phyloP scores from a whole-genome alignment of 2,888 invertebrate genomes.

The Epirrhoe tristata region DNA sequence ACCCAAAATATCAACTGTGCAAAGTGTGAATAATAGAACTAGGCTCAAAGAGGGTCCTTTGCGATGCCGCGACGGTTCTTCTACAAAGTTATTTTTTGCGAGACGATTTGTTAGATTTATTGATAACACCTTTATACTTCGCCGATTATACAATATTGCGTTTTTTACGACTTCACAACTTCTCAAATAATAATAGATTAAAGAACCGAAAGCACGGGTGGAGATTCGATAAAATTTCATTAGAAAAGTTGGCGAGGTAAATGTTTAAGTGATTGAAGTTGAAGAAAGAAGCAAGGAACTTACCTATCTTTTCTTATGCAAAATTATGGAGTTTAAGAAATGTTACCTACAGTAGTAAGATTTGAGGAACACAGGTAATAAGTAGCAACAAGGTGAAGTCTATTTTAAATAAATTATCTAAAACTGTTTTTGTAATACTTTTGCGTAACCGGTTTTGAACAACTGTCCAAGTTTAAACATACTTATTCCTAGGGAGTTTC shows the following conservation, averaged over 20 bases:
- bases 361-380: no score
- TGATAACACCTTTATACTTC: constrained; percentile 42
- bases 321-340: no score
- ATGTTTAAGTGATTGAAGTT: constrained; percentile 50
- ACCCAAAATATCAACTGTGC: constrained; percentile 69
- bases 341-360: no score
- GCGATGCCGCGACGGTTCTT: constrained; percentile 57
- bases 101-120: constrained; percentile 59
- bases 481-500: no score
- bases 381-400: no score
- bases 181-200: constrained; percentile 29
- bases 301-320: no score
- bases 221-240: constrained; percentile 34
- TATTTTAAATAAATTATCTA: no score
- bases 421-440: no score
- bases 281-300: constrained; percentile 58
- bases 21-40: constrained; percentile 76
- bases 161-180: constrained; percentile 38
- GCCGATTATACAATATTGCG: constrained; percentile 39
- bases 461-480: no score
- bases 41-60: constrained; percentile 61
- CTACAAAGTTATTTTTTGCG: constrained; percentile 55
- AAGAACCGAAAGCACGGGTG: constrained; percentile 17
- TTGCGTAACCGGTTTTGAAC: no score
- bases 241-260: constrained; percentile 42